Evolutionary conservation across 2,113 vertebrate genomes (phyloP).

Genomic region (Hemibagrus wyckioides): DNA sequence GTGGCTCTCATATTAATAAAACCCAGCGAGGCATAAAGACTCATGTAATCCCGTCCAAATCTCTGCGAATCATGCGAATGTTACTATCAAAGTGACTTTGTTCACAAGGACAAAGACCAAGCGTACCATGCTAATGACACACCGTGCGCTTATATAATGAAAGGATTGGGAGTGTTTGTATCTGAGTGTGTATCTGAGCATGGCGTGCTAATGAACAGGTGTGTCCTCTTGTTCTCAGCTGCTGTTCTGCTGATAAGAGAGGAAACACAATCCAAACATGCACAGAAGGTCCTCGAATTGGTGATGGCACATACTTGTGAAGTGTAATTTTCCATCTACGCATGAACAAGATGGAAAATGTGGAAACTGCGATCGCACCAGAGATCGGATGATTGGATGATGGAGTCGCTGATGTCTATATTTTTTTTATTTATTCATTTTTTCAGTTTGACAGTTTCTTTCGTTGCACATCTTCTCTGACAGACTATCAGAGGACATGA

Average conservation of each 20-base stretch:
- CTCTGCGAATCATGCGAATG: constrained; percentile 12
- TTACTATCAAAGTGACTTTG: background rate
- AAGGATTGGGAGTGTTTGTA: background rate
- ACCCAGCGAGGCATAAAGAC: background rate
- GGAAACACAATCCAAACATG: constrained; percentile 21
- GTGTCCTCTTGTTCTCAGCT: constrained; percentile 30
- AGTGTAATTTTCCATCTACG: constrained; percentile 21
- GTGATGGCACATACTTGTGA: constrained; percentile 4
- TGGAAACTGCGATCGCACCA: constrained; percentile 15
- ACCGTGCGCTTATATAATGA: background rate
- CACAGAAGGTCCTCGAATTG: constrained; percentile 12
- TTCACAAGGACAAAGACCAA: background rate
- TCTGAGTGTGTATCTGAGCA: background rate
- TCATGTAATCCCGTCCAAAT: constrained; percentile 17
- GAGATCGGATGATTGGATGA: background rate
- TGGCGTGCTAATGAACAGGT: constrained; percentile 32
- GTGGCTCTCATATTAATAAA: constrained; percentile 11
- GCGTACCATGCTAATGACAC: background rate
- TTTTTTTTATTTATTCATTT: constrained; percentile 11
- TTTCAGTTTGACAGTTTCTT: constrained; percentile 41
- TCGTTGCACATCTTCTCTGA: constrained; percentile 60
- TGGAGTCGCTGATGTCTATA: background rate
- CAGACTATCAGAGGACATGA: constrained; percentile 49
- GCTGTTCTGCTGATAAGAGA: background rate
- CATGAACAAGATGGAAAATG: constrained; percentile 15